Conservation (phyloP, 2,888 invertebrate species). For the Apodemia zela region DNA sequence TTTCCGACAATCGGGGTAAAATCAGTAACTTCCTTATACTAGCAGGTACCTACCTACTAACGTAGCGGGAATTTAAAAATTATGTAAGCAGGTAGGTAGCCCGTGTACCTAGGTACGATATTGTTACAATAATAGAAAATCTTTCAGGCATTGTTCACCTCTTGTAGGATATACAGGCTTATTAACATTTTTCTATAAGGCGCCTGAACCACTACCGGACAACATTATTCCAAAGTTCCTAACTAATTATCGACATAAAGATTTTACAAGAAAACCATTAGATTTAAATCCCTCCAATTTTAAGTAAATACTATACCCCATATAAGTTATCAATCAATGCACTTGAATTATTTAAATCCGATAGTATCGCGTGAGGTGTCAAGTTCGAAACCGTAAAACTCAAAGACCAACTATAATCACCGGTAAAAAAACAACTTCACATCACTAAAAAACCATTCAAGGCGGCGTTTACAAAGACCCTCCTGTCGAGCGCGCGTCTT, state of each 20-base stretch:
- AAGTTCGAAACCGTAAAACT: conserved; percentile 56
- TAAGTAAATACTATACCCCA: background rate
- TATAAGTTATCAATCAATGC: conserved; percentile 27
- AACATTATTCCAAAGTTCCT: too few species aligned
- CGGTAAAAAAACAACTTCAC: conserved; percentile 64
- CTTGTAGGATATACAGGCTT: too few species aligned
- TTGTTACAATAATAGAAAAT: too few species aligned
- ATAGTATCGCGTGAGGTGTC: conserved; percentile 63
- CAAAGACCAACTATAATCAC: conserved; percentile 42
- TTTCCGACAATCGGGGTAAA: too few species aligned
- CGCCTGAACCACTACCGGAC: too few species aligned
- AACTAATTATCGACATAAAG: background rate
- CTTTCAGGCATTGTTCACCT: too few species aligned
- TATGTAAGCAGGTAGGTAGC: too few species aligned
- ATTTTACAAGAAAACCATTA: background rate
- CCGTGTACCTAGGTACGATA: too few species aligned
- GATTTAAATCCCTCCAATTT: background rate
- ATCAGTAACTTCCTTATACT: too few species aligned
- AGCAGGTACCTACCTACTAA: too few species aligned
- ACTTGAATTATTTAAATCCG: conserved; percentile 21
- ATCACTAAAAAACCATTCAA: conserved; percentile 60
- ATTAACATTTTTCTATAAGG: too few species aligned
- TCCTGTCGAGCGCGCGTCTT: conserved; percentile 43
- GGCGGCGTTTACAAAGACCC: conserved; percentile 50
- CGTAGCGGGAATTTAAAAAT: too few species aligned